These are phyloP conservation scores for Anolis carolinensis DNA, from an alignment of 2,113 vertebrate species.

Conservation along the genomic window DNA sequence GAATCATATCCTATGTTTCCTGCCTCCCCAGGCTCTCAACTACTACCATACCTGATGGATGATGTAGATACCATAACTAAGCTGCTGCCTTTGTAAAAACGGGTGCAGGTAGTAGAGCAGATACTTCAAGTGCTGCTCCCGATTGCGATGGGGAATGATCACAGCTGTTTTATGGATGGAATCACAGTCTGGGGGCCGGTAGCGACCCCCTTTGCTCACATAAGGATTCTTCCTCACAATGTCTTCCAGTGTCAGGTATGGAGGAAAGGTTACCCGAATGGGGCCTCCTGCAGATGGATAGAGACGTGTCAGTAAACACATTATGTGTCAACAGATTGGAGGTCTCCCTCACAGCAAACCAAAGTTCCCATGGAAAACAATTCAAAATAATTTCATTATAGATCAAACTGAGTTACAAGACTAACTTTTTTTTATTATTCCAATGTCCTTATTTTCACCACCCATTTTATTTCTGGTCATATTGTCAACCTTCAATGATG, in stretches of 20 bases:
- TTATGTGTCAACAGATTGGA: background rate
- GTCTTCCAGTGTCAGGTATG: slow-evolving; percentile 71
- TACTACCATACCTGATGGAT: slow-evolving; percentile 79
- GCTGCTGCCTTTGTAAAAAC: slow-evolving; percentile 82
- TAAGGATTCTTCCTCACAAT: slow-evolving; percentile 76
- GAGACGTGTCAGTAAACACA: background rate
- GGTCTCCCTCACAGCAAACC: background rate
- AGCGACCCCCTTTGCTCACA: slow-evolving; percentile 78
- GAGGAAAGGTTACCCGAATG: slow-evolving; percentile 78
- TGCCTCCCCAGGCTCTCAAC: background rate
- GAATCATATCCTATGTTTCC: background rate
- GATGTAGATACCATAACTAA: slow-evolving; percentile 81
- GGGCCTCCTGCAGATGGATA: slow-evolving; percentile 68
- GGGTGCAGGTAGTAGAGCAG: slow-evolving; percentile 83
- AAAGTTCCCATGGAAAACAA: background rate
- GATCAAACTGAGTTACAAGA: background rate
- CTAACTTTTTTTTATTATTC: background rate
- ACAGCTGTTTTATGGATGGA: slow-evolving; percentile 76
- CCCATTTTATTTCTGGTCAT: background rate
- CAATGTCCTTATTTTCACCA: background rate
- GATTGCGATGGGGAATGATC: slow-evolving; percentile 80
- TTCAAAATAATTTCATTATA: background rate
- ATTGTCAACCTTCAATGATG: background rate
- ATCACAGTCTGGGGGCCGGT: slow-evolving; percentile 79
- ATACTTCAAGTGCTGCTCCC: slow-evolving; percentile 79